Evolutionary conservation across 2,797 vertebrate genomes (phyloP).

Genomic region (Manis crassicaudata): DNA sequence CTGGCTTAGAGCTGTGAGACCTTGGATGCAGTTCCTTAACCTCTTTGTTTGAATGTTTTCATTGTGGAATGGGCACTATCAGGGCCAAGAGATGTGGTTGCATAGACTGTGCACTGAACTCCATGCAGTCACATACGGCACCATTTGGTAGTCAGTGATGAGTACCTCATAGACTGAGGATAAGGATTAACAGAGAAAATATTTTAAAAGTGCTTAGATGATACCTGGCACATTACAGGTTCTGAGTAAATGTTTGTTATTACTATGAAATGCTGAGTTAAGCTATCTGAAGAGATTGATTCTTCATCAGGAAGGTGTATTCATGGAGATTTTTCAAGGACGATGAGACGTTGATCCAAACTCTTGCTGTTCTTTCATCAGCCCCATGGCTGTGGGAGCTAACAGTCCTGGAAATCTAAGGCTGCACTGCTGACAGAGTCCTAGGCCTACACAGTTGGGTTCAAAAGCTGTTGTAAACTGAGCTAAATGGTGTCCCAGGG

Average conservation of each 20-base stretch:
- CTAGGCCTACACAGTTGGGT: background rate
- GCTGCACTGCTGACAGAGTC: background rate
- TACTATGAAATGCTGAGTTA: background rate
- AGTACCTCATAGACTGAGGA: background rate
- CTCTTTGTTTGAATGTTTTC: background rate
- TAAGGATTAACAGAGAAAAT: background rate
- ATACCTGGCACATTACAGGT: background rate
- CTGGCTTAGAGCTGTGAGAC: background rate
- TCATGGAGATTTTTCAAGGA: background rate
- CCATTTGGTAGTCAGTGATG: background rate
- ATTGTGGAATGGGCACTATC: background rate
- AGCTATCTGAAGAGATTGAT: background rate
- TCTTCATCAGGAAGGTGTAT: background rate
- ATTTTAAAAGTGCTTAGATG: background rate
- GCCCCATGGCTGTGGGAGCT: background rate
- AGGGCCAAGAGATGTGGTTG: background rate
- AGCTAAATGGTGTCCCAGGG: background rate
- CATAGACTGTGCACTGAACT: background rate
- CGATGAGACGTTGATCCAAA: conserved; percentile 2
- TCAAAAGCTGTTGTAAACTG: background rate
- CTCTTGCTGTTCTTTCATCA: background rate
- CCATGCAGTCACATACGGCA: background rate
- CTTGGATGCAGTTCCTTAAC: background rate
- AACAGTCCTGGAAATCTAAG: background rate
- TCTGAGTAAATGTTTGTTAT: background rate